Evolutionary conservation across 1,140 invertebrate genomes (phyloP), one percentile per base, ranked within the genome.

Genomic region (Bombus consobrinus): DNA sequence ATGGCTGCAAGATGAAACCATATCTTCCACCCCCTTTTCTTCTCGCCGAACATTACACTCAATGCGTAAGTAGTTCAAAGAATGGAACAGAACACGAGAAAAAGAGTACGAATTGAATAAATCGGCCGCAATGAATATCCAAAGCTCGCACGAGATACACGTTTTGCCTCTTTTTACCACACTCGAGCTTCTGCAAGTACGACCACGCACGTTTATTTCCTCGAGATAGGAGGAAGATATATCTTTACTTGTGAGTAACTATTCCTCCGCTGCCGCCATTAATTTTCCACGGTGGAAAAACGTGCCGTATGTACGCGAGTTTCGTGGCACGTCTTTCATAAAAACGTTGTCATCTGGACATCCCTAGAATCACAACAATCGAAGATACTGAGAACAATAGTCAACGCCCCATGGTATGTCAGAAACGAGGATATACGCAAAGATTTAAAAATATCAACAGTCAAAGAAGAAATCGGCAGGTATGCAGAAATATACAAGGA

Each of bases 81-180:
- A 74, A 74, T 15, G 13, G 3, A 8, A 74, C 22, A 34, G 10
- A 25, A 41, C 5, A 53, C 47, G 1, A 78, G 59, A 8, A 22
- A 15, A 43, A 32, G 68, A 73, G 77, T 88, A 62, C n/a, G 69
- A 88, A 87, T 86, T 86, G 80, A 83, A 83, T 83, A 82, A 86
- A 68, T 82, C 75, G 64, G 12, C 28, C n/a, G 69, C 79, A 83
- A 83, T 43, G 75, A 81, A 74, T 88, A 82, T 80, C 77, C 47
- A 74, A 81, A 83, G 59, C 59, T 71, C 71, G 75, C 32, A 18
- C 34, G 57, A 37, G 34, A 43, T 68, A 22, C 73, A 15, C 57
- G 22, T 53, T 25, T 72, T 32, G 34, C 43, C 3, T 83, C 53
- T 73, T 86, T 62, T 80, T 82, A 57, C 62, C 32, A n/a, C 79